Base-by-base conservation (phyloP, 2,888 invertebrate species). In the Leptopilina myrica region DNA sequence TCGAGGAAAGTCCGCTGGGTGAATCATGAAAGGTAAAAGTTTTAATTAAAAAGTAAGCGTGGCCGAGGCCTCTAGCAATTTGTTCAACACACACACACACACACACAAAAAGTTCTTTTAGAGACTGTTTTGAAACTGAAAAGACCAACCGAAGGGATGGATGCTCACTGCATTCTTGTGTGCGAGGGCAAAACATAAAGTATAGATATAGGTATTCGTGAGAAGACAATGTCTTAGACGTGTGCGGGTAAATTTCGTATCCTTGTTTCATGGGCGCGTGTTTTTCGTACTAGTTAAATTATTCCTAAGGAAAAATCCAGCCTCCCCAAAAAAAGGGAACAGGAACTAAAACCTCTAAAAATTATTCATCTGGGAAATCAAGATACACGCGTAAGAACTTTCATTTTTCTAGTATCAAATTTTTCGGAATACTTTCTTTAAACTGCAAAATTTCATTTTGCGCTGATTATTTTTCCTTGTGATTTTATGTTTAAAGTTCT, bases 1-100 rank as follows among this genome's bases (percentile, higher is more conserved):
- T 66, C 62, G 76, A 15, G 40, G 33, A 40, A 20, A 56, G 43
- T 76, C 49, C 73, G 73, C 79, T 73, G 76, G 69, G 40, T 65
- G 80, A 78, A 78, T 79, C 78, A 73, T 64, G 69, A 76, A 84
- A 85, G 81, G 82, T 83, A 80, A 85, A 87, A 86, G 81, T 87
- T 87, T 87, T 87, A 87, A 87, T 87, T 87, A 86, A 87, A 87
- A 86, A 86, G 86, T 86, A 86, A 86, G 84, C 86, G 84, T 73
- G 53, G 33, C 33, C 62, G 73, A 73, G 75, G 81, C 83, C 83
- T 66, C 80, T 43, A 64, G 84, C 81, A 78, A 83, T 83, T 81
- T 84, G 81, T 66, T 78, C 78, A 69, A 76, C 64, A n/a, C 33
- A 62, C 33, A 49, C 8, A 46, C 20, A 26, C n/a, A 33, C 26